phyloP scores from a whole-genome alignment of 2,113 vertebrate species.

The Perca fluviatilis region DNA sequence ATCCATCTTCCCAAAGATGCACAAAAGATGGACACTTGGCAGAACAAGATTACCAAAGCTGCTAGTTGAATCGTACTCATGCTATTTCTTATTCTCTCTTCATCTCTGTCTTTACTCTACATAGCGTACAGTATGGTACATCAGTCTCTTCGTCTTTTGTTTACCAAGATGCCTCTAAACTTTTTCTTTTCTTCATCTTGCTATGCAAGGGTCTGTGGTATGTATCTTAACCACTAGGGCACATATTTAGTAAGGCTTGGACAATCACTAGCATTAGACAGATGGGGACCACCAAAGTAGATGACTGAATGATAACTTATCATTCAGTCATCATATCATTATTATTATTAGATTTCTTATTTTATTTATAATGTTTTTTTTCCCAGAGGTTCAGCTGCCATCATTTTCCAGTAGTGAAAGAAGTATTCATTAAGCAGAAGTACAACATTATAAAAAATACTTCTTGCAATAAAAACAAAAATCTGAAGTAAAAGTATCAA shows the following conservation, averaged over 20 bases:
- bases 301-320: background rate
- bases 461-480: background rate
- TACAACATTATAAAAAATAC: background rate
- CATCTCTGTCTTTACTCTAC: background rate
- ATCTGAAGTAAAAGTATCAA: background rate
- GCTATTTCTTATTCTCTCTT: background rate
- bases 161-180: background rate
- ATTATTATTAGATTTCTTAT: background rate
- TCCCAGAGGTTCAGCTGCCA: background rate
- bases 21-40: slow-evolving; percentile 36
- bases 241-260: background rate
- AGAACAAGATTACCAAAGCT: slow-evolving; percentile 25
- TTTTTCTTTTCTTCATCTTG: background rate
- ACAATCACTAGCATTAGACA: background rate
- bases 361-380: background rate
- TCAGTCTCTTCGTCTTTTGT: background rate
- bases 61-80: background rate
- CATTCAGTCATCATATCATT: too few species aligned
- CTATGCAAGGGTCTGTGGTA: too few species aligned
- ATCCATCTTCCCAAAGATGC: slow-evolving; percentile 32
- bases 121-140: background rate
- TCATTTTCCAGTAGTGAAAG: background rate
- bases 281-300: background rate
- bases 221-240: background rate
- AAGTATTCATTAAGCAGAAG: background rate